A percentile compares a stretch with the other conserved stretches of the same genome.
Evolutionary conservation across 2,888 invertebrate genomes (phyloP).

Genomic region (Lithophane semibrunnea): DNA sequence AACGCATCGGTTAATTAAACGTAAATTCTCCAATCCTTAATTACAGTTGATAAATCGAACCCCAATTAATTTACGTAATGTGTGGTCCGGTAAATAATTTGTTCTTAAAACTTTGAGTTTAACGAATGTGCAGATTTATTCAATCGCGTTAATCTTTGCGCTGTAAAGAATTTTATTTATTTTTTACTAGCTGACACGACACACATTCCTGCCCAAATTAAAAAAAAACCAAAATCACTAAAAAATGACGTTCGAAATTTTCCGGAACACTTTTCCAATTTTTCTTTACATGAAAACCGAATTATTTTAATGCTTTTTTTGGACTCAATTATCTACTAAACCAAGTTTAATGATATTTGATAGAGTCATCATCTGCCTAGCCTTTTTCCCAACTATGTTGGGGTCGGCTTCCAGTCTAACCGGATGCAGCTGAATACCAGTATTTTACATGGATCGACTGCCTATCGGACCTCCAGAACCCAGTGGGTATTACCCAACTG

Average conservation of each 20-base stretch:
- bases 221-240: background rate
- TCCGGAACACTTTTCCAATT: background rate
- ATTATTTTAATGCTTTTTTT: background rate
- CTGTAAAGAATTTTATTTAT: background rate
- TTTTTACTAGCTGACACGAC: background rate
- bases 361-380: too few species aligned
- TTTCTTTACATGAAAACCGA: background rate
- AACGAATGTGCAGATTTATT: constrained; percentile 32
- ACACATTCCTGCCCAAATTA: too few species aligned
- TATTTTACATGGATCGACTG: too few species aligned
- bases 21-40: constrained; percentile 39
- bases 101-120: constrained; percentile 23
- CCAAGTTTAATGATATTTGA: background rate
- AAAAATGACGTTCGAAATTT: background rate
- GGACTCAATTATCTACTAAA: background rate
- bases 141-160: constrained; percentile 25
- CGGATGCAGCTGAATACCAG: too few species aligned
- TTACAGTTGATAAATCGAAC: constrained; percentile 52
- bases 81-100: constrained; percentile 23
- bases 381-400: too few species aligned
- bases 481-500: too few species aligned
- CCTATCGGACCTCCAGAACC: too few species aligned
- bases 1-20: constrained; percentile 36
- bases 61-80: constrained; percentile 42
- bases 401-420: too few species aligned